Conservation (phyloP, 2,888 invertebrate species). For the Dryomyza anilis region DNA sequence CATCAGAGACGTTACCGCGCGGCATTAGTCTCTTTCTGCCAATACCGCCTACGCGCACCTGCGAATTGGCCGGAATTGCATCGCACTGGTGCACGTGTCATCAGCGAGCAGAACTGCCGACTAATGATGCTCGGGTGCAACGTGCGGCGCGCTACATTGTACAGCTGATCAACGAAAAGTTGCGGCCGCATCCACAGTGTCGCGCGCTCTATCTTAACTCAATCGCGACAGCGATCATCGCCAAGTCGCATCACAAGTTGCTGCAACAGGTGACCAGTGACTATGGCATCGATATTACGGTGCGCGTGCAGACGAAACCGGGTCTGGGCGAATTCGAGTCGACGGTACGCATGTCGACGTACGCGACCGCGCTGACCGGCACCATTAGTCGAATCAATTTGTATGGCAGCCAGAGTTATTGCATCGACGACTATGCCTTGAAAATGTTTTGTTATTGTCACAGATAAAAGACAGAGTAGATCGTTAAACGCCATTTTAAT, state of each 20-base stretch:
- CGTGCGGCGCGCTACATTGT: constrained; percentile 70
- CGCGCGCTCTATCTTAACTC: constrained; percentile 67
- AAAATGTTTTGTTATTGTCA: constrained; percentile 80
- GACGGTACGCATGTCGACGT: constrained; percentile 66
- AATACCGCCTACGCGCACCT: constrained; percentile 75
- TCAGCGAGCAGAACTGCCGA: constrained; percentile 66
- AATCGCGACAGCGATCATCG: constrained; percentile 72
- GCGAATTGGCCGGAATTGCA: constrained; percentile 76
- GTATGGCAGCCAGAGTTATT: constrained; percentile 80
- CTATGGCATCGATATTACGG: constrained; percentile 57
- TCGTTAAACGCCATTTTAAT: no score
- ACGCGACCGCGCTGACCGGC: constrained; percentile 62
- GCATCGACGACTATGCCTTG: constrained; percentile 74
- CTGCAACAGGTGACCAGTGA: constrained; percentile 52
- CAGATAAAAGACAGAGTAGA: constrained; percentile 48
- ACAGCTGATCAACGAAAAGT: constrained; percentile 68
- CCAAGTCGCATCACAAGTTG: constrained; percentile 59
- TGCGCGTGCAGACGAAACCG: constrained; percentile 63
- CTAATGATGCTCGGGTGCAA: constrained; percentile 64
- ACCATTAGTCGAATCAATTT: constrained; percentile 78
- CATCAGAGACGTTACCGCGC: constrained; percentile 61
- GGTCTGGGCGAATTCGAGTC: constrained; percentile 74
- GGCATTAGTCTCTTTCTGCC: constrained; percentile 80
- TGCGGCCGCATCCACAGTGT: constrained; percentile 70
- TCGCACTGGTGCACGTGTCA: constrained; percentile 91